These are phyloP conservation scores for Cyrtonyx montezumae DNA, from an alignment of 2,113 vertebrate species.

Conservation along the genomic window DNA sequence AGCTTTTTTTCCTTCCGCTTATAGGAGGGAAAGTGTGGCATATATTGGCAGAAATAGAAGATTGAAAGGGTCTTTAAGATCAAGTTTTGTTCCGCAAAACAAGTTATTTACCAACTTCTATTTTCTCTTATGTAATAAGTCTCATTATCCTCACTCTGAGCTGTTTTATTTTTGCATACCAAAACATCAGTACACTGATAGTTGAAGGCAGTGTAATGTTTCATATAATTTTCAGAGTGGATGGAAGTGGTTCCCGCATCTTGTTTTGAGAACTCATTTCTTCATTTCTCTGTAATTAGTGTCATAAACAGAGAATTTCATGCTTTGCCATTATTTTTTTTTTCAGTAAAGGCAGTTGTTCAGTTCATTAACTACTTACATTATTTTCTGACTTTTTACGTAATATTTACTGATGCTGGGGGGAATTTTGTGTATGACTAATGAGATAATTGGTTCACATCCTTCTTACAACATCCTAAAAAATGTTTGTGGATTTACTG, in stretches of 20 bases:
- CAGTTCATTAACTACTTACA: background rate
- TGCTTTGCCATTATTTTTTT: background rate
- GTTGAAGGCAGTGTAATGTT: background rate
- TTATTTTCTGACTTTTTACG: background rate
- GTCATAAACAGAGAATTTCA: background rate
- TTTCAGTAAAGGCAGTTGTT: background rate
- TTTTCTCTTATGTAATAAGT: background rate
- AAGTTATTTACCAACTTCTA: background rate
- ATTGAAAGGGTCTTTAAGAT: background rate
- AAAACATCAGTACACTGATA: background rate
- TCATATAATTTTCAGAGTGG: background rate
- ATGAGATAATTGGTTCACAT: background rate
- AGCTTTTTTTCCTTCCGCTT: background rate
- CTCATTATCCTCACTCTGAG: background rate
- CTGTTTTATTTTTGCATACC: background rate
- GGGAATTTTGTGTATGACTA: background rate
- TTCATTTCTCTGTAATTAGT: background rate
- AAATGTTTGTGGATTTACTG: constrained; percentile 14
- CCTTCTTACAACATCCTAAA: constrained; percentile 4
- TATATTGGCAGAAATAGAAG: background rate
- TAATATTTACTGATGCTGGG: background rate
- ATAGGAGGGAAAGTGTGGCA: background rate
- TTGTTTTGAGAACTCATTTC: background rate
- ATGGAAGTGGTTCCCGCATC: background rate
- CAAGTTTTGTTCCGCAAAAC: background rate